Conservation (phyloP, 2,888 invertebrate species). For the Taphrorychus bicolor region DNA sequence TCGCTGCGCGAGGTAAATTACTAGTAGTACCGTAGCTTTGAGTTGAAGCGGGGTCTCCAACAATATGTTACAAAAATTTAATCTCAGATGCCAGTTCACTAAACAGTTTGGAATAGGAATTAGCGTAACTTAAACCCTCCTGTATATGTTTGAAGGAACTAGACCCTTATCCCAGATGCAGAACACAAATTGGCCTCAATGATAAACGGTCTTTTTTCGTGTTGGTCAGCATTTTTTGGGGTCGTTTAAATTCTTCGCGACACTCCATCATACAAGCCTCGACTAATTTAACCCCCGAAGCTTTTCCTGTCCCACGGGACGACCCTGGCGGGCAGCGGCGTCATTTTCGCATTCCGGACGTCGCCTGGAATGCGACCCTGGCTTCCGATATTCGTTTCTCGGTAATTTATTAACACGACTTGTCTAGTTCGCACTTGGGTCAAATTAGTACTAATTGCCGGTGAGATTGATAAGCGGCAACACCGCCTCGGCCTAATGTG, state of each 20-base stretch:
- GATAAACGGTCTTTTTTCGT: slow-evolving; percentile 31
- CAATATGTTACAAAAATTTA: too few relatives aligned
- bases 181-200: too few relatives aligned
- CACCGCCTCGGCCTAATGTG: background rate
- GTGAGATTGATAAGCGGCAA: slow-evolving; percentile 11
- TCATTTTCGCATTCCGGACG: slow-evolving; percentile 41
- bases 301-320: slow-evolving; percentile 41
- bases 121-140: too few relatives aligned
- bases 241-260: slow-evolving; percentile 38
- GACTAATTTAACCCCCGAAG: slow-evolving; percentile 38
- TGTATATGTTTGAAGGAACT: too few relatives aligned
- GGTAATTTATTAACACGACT: slow-evolving; percentile 32
- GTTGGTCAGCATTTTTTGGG: slow-evolving; percentile 38
- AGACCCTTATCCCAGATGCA: too few relatives aligned
- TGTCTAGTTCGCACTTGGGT: slow-evolving; percentile 31
- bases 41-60: too few relatives aligned
- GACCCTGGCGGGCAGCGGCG: slow-evolving; percentile 39
- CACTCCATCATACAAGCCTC: slow-evolving; percentile 31
- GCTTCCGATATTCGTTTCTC: slow-evolving; percentile 31
- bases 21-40: too few relatives aligned
- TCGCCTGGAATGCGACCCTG: slow-evolving; percentile 33
- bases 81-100: too few relatives aligned
- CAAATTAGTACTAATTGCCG: slow-evolving; percentile 25
- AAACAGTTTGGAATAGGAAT: too few relatives aligned
- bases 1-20: too few relatives aligned